A percentile compares a stretch with the other conserved stretches of the same genome.
These are phyloP conservation scores for Malacosoma neustria DNA, from an alignment of 2,888 invertebrate species.

Conservation along the genomic window DNA sequence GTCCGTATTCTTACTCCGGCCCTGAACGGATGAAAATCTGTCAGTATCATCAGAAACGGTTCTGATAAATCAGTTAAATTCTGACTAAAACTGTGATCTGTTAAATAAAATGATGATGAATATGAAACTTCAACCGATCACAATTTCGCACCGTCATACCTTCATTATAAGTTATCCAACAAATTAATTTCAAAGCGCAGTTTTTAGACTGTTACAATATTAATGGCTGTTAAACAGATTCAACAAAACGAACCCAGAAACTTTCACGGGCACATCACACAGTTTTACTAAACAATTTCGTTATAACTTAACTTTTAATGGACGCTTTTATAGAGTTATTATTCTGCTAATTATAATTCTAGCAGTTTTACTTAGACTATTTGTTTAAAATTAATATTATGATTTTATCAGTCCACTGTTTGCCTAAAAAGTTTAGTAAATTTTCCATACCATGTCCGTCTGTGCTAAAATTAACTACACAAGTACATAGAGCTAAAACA, in stretches of 20 bases:
- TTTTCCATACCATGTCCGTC: too few relatives aligned
- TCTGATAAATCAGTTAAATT: too few relatives aligned
- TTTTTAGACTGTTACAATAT: slow-evolving; percentile 13
- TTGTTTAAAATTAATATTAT: not conserved
- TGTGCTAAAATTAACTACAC: too few relatives aligned
- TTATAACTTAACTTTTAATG: not conserved
- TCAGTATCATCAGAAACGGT: too few relatives aligned
- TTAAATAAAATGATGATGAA: not conserved
- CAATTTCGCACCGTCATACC: slow-evolving; percentile 16
- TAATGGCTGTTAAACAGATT: slow-evolving; percentile 1
- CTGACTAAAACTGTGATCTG: too few relatives aligned
- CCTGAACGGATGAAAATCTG: too few relatives aligned
- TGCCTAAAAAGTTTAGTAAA: too few relatives aligned
- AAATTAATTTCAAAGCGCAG: slow-evolving; percentile 14
- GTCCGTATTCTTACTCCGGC: too few relatives aligned
- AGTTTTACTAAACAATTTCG: not conserved
- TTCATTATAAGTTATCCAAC: slow-evolving; percentile 16
- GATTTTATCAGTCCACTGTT: too few relatives aligned
- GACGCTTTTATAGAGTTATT: not conserved
- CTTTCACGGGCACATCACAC: not conserved
- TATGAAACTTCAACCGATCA: slow-evolving; percentile 6
- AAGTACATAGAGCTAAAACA: too few relatives aligned
- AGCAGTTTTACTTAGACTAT: not conserved
- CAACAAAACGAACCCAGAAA: not conserved
- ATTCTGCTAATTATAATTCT: not conserved